phyloP scores from a whole-genome alignment of 2,797 vertebrate genomes.

The Pipistrellus kuhlii region DNA sequence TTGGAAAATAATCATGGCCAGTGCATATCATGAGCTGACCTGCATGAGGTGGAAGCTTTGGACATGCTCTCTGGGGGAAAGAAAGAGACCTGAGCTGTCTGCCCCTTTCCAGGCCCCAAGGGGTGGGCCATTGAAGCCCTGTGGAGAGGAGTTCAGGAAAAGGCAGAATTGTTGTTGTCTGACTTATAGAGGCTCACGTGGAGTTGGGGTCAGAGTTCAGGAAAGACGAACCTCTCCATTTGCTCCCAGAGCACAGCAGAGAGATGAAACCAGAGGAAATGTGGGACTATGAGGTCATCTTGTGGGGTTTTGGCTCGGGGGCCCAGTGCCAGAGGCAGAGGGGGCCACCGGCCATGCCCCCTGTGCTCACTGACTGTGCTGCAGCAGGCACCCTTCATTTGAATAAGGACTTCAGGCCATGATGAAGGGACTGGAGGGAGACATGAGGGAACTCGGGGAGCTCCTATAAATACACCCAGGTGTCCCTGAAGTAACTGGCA shows the following conservation, averaged over 20 bases:
- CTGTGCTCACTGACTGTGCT: neutral
- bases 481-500: neutral
- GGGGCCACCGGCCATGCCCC: neutral
- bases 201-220: neutral
- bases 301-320: neutral
- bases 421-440: no score
- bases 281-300: neutral
- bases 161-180: neutral
- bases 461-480: neutral
- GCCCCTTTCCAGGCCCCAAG: no score
- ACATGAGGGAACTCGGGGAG: neutral
- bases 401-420: neutral
- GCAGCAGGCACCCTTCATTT: neutral
- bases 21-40: neutral
- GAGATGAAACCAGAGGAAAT: neutral
- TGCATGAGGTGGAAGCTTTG: neutral
- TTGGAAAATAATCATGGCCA: conserved; percentile 1
- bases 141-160: neutral
- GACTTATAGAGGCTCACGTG: neutral
- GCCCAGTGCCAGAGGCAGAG: neutral
- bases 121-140: neutral
- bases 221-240: neutral
- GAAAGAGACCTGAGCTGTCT: neutral
- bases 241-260: neutral
- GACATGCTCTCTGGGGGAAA: neutral